A percentile compares a stretch with the other conserved stretches of the same genome.
Conservation (phyloP, 2,797 vertebrate species). For the Tapera naevia region DNA sequence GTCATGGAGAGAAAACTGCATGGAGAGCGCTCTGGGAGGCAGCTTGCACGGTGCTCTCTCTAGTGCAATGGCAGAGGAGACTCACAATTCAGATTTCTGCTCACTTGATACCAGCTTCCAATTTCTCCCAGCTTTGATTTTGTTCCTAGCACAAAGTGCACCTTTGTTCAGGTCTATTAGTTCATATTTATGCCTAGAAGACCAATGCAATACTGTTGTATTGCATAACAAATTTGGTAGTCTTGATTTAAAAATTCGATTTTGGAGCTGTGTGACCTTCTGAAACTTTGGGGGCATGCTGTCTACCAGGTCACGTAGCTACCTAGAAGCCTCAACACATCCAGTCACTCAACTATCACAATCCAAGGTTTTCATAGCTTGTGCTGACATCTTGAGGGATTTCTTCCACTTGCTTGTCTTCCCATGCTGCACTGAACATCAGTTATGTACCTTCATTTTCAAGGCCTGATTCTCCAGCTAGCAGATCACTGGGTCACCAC, state of each 20-base stretch:
- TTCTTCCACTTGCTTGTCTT: neutral
- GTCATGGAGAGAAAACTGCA: neutral
- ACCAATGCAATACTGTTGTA: neutral
- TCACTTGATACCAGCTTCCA: neutral
- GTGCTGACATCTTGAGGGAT: neutral
- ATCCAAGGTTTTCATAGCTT: neutral
- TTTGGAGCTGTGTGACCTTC: neutral
- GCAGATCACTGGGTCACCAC: neutral
- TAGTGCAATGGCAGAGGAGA: neutral
- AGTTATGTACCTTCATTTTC: neutral
- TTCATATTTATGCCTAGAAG: neutral
- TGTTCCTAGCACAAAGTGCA: neutral
- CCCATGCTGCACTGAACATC: neutral
- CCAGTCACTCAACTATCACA: neutral
- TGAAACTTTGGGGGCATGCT: neutral
- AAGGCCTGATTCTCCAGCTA: neutral
- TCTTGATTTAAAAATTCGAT: neutral
- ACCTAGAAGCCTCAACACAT: neutral
- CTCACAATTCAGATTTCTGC: neutral
- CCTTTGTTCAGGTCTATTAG: neutral
- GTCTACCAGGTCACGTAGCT: neutral
- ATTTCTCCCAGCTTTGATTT: neutral
- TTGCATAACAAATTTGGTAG: neutral
- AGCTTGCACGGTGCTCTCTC: neutral
- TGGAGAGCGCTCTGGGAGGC: neutral